These are phyloP conservation scores for Platyura marginata DNA, from an alignment of 1,140 invertebrate species.

Conservation along the genomic window DNA sequence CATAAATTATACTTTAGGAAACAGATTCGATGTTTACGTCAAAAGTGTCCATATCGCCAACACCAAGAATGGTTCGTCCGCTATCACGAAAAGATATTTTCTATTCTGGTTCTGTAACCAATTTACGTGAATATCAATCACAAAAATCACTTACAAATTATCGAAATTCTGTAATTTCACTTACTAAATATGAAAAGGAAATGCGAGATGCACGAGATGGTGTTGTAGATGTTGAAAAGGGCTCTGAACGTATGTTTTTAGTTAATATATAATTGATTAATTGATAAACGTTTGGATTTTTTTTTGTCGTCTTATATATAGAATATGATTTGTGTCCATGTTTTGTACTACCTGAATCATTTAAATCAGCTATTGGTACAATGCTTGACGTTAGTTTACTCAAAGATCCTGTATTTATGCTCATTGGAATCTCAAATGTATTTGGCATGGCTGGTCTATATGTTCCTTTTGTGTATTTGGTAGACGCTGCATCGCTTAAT, in stretches of 20 bases:
- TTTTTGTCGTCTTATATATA: conserved; percentile 14
- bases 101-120: conserved; percentile 85
- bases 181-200: conserved; percentile 45
- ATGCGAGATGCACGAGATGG: conserved; percentile 27
- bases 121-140: conserved; percentile 81
- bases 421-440: conserved; percentile 86
- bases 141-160: conserved; percentile 82
- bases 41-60: conserved; percentile 24
- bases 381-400: conserved; percentile 88
- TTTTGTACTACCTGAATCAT: conserved; percentile 55
- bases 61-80: conserved; percentile 56
- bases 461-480: conserved; percentile 87
- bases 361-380: conserved; percentile 63
- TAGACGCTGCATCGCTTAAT: conserved; percentile 55
- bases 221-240: conserved; percentile 38
- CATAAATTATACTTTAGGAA: conserved; percentile 1
- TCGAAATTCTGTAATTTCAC: conserved; percentile 61
- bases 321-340: conserved; percentile 59
- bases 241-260: conserved; percentile 46
- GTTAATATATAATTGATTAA: no score
- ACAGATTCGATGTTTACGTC: conserved; percentile 13
- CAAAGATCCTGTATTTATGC: conserved; percentile 76
- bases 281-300: not conserved
- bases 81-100: conserved; percentile 95
- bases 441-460: conserved; percentile 84